Percentiles rank a stretch among this genome's conserved stretches.
Evolutionary conservation across 2,797 vertebrate species (phyloP).

Genomic region (Enteromius anoplus): DNA sequence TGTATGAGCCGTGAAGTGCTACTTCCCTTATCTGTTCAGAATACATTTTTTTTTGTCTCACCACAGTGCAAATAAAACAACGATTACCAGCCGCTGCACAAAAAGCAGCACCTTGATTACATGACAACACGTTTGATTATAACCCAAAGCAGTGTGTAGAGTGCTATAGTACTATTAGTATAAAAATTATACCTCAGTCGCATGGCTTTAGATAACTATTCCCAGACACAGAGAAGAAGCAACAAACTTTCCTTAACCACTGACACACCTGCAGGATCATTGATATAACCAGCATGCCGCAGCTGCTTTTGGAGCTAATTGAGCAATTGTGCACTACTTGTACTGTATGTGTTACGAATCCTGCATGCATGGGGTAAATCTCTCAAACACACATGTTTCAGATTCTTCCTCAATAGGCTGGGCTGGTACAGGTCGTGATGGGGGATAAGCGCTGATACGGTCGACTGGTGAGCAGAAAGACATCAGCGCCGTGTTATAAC

Average conservation of each 20-base stretch:
- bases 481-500: constrained; percentile 6
- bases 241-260: neutral
- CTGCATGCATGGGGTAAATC: neutral
- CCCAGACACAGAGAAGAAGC: neutral
- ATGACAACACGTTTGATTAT: neutral
- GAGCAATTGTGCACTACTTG: constrained; percentile 10
- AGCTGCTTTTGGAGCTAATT: constrained; percentile 13
- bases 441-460: constrained; percentile 37
- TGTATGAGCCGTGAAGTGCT: too few species aligned
- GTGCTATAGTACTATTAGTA: neutral
- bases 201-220: neutral
- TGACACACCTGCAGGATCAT: neutral
- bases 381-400: neutral
- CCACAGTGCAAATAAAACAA: neutral
- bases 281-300: constrained; percentile 15
- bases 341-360: neutral
- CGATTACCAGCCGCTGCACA: neutral
- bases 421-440: constrained; percentile 27
- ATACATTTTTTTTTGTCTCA: too few species aligned
- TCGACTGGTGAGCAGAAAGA: constrained; percentile 30
- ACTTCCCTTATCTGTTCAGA: neutral
- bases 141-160: neutral
- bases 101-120: neutral
- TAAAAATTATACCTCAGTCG: neutral
- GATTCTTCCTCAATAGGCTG: constrained; percentile 30